Evolutionary conservation across 2,797 vertebrate genomes (phyloP), one percentile per base, ranked within the genome.

Genomic region (Macropus fuliginosus): DNA sequence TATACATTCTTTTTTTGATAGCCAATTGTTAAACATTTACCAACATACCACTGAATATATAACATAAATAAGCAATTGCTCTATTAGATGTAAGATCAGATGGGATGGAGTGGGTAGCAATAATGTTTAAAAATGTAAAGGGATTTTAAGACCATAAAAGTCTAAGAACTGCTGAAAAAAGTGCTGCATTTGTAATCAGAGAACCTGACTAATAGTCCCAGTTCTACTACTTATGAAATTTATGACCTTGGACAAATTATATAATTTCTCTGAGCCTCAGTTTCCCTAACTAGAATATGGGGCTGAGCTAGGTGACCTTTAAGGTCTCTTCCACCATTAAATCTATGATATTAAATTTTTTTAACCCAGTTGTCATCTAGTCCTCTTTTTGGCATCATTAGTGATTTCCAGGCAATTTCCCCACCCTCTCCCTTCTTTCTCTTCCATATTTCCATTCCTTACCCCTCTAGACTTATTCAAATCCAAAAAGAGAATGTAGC

Each of bases 401-500:
- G 18, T 81, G 74, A 81, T 81, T 81, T 81, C 10, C 0, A 81
- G 74, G 27, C 66, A 74, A n/a, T 40, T 81, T 46, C 21, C 40
- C 74, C 6, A 46, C 21, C 8, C 16, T 81, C 21, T 81, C 40
- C 9, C 40, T 8, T 46, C n/a, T 81, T 3, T 81, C 21, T 81
- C 10, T 81, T 46, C 21, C 40, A 27, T 40, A 81, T 27, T 81
- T 81, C 21, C 6, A 81, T 46, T 21, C 40, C 40, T 81, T 46
- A 81, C 29, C 8, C 21, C 74, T 81, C 18, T 50, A 56, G 55
- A 56, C 93, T 94, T 55, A 92, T 96, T 56, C 31, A 55, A 93
- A 74, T 27, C 95, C 6, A 31, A 91, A 91, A 62, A n/a, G 81
- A 94, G 10, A n/a, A 31, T 34, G 13, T 54, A 46, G 40, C 57